Evolutionary conservation across 2,888 invertebrate species (phyloP).

Genomic region (Sinhomidia bicolor): DNA sequence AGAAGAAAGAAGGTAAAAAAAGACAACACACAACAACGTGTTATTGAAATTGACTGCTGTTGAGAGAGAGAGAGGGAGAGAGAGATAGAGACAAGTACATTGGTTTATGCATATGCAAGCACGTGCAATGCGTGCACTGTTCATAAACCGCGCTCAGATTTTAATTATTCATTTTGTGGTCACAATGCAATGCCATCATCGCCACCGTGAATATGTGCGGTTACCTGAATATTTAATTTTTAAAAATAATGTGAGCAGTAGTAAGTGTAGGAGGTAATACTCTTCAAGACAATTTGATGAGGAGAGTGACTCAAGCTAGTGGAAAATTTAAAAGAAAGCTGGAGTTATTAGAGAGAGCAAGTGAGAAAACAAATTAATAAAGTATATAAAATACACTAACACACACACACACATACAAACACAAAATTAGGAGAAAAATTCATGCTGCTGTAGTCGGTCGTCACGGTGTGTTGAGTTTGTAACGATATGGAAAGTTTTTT

Average conservation of each 20-base stretch:
- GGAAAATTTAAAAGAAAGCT: conserved; percentile 34
- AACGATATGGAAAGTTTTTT: conserved; percentile 38
- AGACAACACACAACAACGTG: not conserved
- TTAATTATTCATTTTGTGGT: conserved; percentile 52
- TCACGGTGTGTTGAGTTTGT: conserved; percentile 46
- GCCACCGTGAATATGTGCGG: not conserved
- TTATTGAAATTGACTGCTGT: not conserved
- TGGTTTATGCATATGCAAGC: too few relatives aligned
- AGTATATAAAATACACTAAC: not conserved
- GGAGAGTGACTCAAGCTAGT: not conserved
- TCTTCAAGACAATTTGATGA: not conserved
- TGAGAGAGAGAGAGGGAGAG: too few relatives aligned
- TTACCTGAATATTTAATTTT: not conserved
- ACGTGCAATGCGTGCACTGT: not conserved
- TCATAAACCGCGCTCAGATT: not conserved
- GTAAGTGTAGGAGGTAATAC: not conserved
- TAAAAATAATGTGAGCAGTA: not conserved
- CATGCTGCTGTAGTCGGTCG: not conserved
- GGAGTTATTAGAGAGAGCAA: conserved; percentile 4
- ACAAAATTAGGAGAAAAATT: not conserved
- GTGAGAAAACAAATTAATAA: conserved; percentile 34
- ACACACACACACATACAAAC: not conserved
- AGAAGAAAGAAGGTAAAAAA: not conserved
- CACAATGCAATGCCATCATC: not conserved
- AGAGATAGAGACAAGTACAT: too few relatives aligned